A percentile compares a stretch with the other conserved stretches of the same genome.
Evolutionary conservation across 2,797 vertebrate genomes (phyloP).

Genomic region (Gambusia yucatana): DNA sequence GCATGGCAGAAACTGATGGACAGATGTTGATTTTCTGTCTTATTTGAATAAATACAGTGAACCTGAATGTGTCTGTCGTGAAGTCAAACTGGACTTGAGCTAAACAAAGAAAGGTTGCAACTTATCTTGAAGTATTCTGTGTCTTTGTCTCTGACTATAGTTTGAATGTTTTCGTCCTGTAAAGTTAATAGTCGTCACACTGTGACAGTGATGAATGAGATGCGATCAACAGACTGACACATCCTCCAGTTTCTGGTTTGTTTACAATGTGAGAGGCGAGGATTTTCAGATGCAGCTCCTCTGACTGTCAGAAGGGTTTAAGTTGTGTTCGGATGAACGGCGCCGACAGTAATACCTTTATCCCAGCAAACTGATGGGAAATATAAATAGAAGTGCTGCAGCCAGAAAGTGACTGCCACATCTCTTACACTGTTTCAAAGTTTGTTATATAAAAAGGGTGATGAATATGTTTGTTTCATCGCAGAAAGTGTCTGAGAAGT

Average conservation of each 20-base stretch:
- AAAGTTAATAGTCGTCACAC: not conserved
- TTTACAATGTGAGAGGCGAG: conserved; percentile 8
- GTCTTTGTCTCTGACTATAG: not conserved
- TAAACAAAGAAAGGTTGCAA: not conserved
- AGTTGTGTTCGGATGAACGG: conserved; percentile 17
- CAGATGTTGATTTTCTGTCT: too few species aligned
- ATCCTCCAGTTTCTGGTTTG: not conserved
- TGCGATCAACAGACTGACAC: not conserved
- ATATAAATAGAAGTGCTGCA: conserved; percentile 19
- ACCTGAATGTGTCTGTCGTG: too few species aligned
- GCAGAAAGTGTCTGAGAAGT: not conserved
- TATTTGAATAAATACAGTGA: too few species aligned
- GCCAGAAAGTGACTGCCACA: not conserved
- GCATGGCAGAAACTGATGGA: too few species aligned
- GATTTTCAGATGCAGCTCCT: conserved; percentile 9
- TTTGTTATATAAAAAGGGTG: not conserved
- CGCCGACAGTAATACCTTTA: conserved; percentile 42
- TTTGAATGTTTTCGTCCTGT: not conserved
- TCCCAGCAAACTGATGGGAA: conserved; percentile 29
- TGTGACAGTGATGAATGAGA: conserved; percentile 4
- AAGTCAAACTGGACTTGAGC: too few species aligned
- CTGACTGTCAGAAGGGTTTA: conserved; percentile 28
- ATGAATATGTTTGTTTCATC: not conserved
- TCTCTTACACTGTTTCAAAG: not conserved
- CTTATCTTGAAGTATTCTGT: not conserved